phyloP scores from a whole-genome alignment of 2,888 invertebrate genomes.

The Drosophila nigritarsus region DNA sequence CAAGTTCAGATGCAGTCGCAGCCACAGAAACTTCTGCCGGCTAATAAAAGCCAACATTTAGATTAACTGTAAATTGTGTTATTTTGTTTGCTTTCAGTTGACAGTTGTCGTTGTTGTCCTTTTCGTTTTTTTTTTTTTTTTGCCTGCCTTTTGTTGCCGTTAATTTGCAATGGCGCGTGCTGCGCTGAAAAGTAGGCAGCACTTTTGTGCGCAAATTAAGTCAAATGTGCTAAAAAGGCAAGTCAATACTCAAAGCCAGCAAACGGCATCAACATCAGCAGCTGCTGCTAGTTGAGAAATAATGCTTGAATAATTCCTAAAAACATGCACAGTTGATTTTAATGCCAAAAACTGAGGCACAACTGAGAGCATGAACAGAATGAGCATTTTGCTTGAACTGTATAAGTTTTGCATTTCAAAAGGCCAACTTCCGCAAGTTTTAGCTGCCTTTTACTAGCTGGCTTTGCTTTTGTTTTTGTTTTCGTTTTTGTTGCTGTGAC shows the following conservation, averaged over 20 bases:
- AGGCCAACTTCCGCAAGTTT: conserved; percentile 66
- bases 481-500: conserved; percentile 52
- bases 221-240: conserved; percentile 55
- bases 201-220: conserved; percentile 66
- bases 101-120: conserved; percentile 46
- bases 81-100: conserved; percentile 68
- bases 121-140: conserved; percentile 11
- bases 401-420: conserved; percentile 68
- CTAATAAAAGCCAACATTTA: conserved; percentile 79
- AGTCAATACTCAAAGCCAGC: conserved; percentile 62
- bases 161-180: conserved; percentile 69
- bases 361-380: conserved; percentile 19
- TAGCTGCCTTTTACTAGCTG: conserved; percentile 23
- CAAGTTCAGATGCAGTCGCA: conserved; percentile 73
- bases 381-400: conserved; percentile 5
- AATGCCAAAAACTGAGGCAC: conserved; percentile 46
- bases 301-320: conserved; percentile 75
- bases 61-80: conserved; percentile 80
- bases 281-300: conserved; percentile 68
- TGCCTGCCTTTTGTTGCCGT: conserved; percentile 34
- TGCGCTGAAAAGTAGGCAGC: conserved; percentile 72
- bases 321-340: conserved; percentile 69
- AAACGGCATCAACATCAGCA: conserved; percentile 11
- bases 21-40: conserved; percentile 65
- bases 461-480: conserved; percentile 11